These are phyloP conservation scores for Bugulina stolonifera DNA, from an alignment of 2,888 invertebrate genomes.

Conservation along the genomic window DNA sequence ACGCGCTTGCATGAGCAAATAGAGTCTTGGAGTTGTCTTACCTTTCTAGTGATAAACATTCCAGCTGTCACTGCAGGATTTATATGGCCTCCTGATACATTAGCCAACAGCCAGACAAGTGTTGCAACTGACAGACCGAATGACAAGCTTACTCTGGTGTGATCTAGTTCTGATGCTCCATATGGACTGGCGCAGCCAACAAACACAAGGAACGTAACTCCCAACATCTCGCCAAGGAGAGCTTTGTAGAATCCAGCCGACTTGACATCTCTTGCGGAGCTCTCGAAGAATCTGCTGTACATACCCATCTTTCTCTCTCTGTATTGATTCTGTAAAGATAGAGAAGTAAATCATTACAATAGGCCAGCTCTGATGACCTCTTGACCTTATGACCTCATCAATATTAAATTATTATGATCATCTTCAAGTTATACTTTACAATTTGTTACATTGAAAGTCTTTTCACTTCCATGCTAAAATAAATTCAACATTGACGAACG, in stretches of 20 bases:
- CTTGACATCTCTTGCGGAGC: conserved; percentile 18
- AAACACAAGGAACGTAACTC: conserved; percentile 24
- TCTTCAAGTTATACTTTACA: too few species aligned
- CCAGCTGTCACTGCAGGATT: conserved; percentile 29
- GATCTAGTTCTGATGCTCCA: neutral
- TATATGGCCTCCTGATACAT: conserved; percentile 29
- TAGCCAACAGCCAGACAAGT: conserved; percentile 28
- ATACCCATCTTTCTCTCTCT: neutral
- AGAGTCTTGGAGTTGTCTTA: neutral
- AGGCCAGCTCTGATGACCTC: too few species aligned
- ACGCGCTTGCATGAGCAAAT: too few species aligned
- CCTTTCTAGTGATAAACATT: conserved; percentile 28
- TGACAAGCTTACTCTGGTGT: conserved; percentile 15
- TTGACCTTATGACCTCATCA: too few species aligned
- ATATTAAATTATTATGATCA: too few species aligned
- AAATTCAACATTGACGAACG: too few species aligned
- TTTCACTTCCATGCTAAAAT: too few species aligned
- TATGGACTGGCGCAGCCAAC: conserved; percentile 14
- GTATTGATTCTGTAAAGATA: neutral
- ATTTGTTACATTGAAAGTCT: too few species aligned
- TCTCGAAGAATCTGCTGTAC: conserved; percentile 7
- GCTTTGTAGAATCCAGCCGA: neutral
- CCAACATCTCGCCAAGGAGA: conserved; percentile 23
- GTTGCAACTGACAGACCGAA: conserved; percentile 29
- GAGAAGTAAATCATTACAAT: neutral